A percentile compares a stretch with the other conserved stretches of the same genome.
Conservation (phyloP, 2,888 invertebrate species). For the Operophtera brumata region DNA sequence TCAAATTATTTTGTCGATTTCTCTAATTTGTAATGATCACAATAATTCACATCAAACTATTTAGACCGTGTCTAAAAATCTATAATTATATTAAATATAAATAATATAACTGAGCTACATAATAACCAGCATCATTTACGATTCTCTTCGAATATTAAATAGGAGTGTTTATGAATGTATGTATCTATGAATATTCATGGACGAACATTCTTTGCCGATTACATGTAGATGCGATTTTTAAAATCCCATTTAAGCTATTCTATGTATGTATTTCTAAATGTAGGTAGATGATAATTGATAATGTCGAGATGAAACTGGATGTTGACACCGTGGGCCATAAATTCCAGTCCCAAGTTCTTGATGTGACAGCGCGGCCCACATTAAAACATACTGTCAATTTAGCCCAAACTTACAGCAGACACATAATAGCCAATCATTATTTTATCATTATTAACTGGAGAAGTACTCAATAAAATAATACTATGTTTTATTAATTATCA, state of each 20-base stretch:
- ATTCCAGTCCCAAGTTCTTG: too few relatives aligned
- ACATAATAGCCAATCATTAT: too few relatives aligned
- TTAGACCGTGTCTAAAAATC: conserved; percentile 1
- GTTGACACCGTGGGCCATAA: too few relatives aligned
- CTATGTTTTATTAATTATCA: too few relatives aligned
- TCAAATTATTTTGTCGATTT: too few relatives aligned
- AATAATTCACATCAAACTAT: neutral
- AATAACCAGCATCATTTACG: conserved; percentile 17
- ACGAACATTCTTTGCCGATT: conserved; percentile 18
- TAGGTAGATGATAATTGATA: neutral
- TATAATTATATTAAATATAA: conserved; percentile 12
- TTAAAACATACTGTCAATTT: too few relatives aligned
- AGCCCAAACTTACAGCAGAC: too few relatives aligned
- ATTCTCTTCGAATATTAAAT: conserved; percentile 15
- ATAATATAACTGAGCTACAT: conserved; percentile 16
- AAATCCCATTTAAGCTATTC: neutral
- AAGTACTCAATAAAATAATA: too few relatives aligned
- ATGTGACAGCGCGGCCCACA: too few relatives aligned
- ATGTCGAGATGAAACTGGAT: neutral
- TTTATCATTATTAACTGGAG: too few relatives aligned
- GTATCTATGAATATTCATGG: conserved; percentile 22
- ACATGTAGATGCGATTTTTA: conserved; percentile 8
- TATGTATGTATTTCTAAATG: conserved; percentile 5
- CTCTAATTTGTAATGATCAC: neutral
- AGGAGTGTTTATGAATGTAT: conserved; percentile 14